These are phyloP conservation scores for Bufotes viridis DNA, from an alignment of 2,797 vertebrate genomes.

Conservation along the genomic window DNA sequence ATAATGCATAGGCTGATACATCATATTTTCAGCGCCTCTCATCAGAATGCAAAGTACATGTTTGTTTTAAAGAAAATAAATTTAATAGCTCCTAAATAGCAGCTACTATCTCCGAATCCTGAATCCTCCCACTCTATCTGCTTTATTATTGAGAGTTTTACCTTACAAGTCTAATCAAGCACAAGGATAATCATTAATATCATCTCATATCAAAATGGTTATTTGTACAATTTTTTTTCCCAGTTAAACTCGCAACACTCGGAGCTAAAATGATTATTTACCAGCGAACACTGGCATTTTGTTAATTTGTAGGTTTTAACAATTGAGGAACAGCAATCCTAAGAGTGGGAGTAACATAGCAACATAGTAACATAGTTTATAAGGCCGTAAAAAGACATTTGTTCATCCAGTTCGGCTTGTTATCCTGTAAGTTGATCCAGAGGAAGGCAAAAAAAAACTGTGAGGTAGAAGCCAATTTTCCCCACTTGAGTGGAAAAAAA, in stretches of 20 bases:
- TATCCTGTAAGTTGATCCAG: no score
- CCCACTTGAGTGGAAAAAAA: no score
- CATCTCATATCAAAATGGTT: constrained; percentile 40
- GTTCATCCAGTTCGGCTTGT: no score
- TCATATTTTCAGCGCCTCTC: not conserved
- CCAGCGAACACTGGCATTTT: not conserved
- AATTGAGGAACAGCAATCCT: not conserved
- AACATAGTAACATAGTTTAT: no score
- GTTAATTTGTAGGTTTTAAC: constrained; percentile 8
- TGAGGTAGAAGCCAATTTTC: no score
- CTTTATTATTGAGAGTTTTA: constrained; percentile 46
- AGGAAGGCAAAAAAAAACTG: no score
- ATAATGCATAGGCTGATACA: constrained; percentile 8
- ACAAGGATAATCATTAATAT: constrained; percentile 51
- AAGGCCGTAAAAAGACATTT: no score
- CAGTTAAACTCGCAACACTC: not conserved
- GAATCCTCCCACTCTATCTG: not conserved
- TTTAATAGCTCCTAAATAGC: constrained; percentile 16
- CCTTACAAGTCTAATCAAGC: constrained; percentile 54
- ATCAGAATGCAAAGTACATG: constrained; percentile 51
- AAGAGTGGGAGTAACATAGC: not conserved
- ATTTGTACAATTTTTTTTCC: constrained; percentile 35
- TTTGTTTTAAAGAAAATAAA: constrained; percentile 50
- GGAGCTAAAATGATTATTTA: constrained; percentile 41
- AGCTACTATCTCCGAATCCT: constrained; percentile 17